Percentiles rank a stretch among this genome's conserved stretches.
Conservation (phyloP, 1,140 invertebrate genomes). For the Gryllus bimaculatus region DNA sequence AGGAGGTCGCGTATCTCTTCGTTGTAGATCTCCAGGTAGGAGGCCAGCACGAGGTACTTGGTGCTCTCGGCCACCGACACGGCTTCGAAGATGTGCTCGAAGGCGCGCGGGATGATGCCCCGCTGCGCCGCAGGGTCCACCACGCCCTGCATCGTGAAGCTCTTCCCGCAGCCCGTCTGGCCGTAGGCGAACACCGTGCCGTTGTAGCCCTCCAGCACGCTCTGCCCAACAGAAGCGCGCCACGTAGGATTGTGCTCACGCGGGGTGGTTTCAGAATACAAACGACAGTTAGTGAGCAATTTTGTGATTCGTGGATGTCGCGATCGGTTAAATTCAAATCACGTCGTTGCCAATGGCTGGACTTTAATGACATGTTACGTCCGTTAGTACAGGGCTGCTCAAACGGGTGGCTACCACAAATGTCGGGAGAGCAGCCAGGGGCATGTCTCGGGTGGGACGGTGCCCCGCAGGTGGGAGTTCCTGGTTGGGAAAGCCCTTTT, state of each 20-base stretch:
- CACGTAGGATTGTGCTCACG: not conserved
- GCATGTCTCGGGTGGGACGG: no score
- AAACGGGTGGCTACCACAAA: no score
- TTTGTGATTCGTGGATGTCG: no score
- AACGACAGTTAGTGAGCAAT: not conserved
- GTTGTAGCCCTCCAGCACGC: slow-evolving; percentile 79
- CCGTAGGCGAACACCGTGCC: slow-evolving; percentile 82
- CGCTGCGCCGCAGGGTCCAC: slow-evolving; percentile 40
- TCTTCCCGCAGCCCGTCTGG: slow-evolving; percentile 78
- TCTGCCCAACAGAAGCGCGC: slow-evolving; percentile 36
- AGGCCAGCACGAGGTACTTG: slow-evolving; percentile 81
- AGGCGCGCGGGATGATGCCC: slow-evolving; percentile 76
- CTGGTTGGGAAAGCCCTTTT: no score
- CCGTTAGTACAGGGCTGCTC: no score
- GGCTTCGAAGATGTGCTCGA: slow-evolving; percentile 89
- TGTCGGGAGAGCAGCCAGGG: no score
- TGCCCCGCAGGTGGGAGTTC: no score
- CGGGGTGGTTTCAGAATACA: not conserved
- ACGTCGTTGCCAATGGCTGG: no score
- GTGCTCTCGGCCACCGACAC: slow-evolving; percentile 70
- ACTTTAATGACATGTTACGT: no score
- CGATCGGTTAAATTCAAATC: no score
- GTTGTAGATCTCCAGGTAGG: slow-evolving; percentile 91
- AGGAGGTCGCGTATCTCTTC: slow-evolving; percentile 75
- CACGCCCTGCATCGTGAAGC: slow-evolving; percentile 73